A percentile compares a stretch with the other conserved stretches of the same genome.
Conservation (phyloP, 1,140 invertebrate genomes). For the Stegodyphus dumicola region DNA sequence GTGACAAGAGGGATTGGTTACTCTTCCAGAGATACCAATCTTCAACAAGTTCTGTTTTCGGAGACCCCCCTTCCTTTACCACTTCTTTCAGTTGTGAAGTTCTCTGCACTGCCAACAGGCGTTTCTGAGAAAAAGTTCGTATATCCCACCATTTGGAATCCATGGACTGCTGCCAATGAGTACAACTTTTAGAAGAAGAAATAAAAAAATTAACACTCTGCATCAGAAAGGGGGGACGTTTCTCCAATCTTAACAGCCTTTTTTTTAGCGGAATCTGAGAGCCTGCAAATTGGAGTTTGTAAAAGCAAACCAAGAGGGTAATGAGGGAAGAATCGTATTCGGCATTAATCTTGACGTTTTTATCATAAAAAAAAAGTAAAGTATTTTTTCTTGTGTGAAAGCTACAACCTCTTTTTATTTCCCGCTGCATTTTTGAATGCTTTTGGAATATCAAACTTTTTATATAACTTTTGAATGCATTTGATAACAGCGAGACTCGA, state of each 20-base stretch:
- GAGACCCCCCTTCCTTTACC: neutral
- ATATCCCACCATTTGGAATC: neutral
- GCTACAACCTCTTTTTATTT: too few relatives aligned
- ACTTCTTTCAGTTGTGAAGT: neutral
- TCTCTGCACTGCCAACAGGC: neutral
- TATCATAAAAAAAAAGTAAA: neutral
- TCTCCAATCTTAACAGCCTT: neutral
- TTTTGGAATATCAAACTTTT: too few relatives aligned
- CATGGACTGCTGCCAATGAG: neutral
- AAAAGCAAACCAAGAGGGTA: conserved; percentile 14
- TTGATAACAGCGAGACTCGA: too few relatives aligned
- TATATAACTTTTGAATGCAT: too few relatives aligned
- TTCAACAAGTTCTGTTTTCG: neutral
- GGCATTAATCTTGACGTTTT: neutral
- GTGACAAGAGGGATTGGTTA: conserved; percentile 30
- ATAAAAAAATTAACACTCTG: neutral
- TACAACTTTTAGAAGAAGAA: neutral
- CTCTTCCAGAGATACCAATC: conserved; percentile 37
- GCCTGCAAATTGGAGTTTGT: conserved; percentile 37
- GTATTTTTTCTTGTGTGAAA: too few relatives aligned
- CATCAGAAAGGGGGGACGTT: too few relatives aligned
- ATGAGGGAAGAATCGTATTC: conserved; percentile 9
- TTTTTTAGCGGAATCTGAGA: conserved; percentile 15
- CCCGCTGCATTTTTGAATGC: too few relatives aligned
- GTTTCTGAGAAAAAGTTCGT: neutral